Evolutionary conservation across 1,140 invertebrate species (phyloP), one percentile per base, ranked within the genome.

Genomic region (Hermetia illucens): DNA sequence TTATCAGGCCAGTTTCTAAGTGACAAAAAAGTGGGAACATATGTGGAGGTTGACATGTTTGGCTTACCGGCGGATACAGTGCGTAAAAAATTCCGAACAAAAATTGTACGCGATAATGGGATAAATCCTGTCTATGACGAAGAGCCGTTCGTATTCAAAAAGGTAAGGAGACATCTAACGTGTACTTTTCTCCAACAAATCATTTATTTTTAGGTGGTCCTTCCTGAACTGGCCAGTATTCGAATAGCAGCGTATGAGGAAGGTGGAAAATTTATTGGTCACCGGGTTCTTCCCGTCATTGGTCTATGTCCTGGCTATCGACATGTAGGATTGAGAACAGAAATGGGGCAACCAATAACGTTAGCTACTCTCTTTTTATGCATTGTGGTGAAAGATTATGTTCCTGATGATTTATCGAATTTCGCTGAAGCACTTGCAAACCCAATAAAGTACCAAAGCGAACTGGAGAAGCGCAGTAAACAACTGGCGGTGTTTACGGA

Each of bases 41-140:
- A 92, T 55, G 91, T 98, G 2, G 95, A 99, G 63, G 93, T 98
- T 19, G 94, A 98, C 55, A 97, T 98, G 94, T 98, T 94, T 59
- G 95, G 95, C 2, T 67, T 98, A 41, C 93, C 95, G 1, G 94
- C 94, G 1, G 96, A 99, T 60, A 98, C 95, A 0, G 93, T 98
- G 10, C 70, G 94, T 21, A 94, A 95, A 68, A 89, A 89, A 66
- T 97, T 96, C 63, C 72, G 85, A 33, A 99, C 96, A 1, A 83
- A 85, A 65, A 84, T 86, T 16, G 83, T 97, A 9, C 79, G 83
- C 0, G 89, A 85, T 42, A 98, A 98, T 61, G 89, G 89, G n/a
- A 84, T 95, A 44, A 98, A 93, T 69, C 95, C 85, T 6, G 75
- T 87, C 17, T 98, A 85, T 58, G 89, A 91, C 43, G 95, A 98